Percentiles rank a stretch among this genome's conserved stretches.
These are phyloP conservation scores for Cranoglanis bouderius DNA, from an alignment of 2,113 vertebrate species.

Conservation along the genomic window DNA sequence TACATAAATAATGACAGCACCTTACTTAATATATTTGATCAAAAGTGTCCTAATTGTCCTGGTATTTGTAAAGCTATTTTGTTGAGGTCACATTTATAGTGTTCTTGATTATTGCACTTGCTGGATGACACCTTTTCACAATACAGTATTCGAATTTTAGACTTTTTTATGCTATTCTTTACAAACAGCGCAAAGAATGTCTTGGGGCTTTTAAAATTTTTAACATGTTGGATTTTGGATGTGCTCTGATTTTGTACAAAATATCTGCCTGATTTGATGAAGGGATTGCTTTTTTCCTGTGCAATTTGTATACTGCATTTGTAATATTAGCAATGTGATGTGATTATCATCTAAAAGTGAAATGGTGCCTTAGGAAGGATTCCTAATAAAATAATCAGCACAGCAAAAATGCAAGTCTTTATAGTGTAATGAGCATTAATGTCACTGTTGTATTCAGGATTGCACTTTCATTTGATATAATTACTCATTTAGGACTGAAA, in stretches of 20 bases:
- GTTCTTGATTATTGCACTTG: not conserved
- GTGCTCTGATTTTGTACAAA: not conserved
- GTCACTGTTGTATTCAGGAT: not conserved
- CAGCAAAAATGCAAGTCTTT: not conserved
- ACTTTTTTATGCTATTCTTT: not conserved
- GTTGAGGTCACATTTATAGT: not conserved
- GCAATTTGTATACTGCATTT: not conserved
- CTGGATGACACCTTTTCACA: not conserved
- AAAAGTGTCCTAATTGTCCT: not conserved
- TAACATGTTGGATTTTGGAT: not conserved
- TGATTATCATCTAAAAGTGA: not conserved
- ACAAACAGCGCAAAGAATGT: not conserved
- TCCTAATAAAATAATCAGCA: slow-evolving; percentile 5
- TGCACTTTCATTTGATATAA: not conserved
- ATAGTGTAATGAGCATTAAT: not conserved
- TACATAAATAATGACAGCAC: not conserved
- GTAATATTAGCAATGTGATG: not conserved
- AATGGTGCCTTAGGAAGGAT: not conserved
- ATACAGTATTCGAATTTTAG: not conserved
- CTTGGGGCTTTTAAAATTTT: not conserved
- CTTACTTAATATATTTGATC: not conserved
- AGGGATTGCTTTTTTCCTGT: not conserved
- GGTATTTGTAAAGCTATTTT: slow-evolving; percentile 19
- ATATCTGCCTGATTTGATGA: not conserved
- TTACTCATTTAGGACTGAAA: not conserved